These are phyloP conservation scores for Drosophila saltans DNA, from an alignment of 1,140 invertebrate genomes.

Conservation along the genomic window DNA sequence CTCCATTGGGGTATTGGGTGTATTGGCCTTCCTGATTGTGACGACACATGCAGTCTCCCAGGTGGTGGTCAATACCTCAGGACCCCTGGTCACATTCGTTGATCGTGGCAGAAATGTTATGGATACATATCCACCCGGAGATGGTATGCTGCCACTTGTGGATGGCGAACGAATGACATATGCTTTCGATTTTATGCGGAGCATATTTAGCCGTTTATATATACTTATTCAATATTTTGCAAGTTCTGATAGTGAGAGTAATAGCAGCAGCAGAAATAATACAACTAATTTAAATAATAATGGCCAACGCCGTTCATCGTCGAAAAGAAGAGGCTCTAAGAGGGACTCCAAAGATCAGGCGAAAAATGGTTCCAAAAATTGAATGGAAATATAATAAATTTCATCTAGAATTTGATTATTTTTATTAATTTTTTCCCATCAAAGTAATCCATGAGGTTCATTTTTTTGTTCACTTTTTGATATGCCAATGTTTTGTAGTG, in stretches of 20 bases:
- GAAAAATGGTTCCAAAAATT: not conserved
- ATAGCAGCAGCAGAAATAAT: not conserved
- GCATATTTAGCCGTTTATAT: not conserved
- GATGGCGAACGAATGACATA: not conserved
- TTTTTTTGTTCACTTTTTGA: not conserved
- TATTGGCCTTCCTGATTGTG: slow-evolving; percentile 35
- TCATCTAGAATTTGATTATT: not conserved
- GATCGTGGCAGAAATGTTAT: not conserved
- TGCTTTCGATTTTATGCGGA: not conserved
- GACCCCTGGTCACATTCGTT: slow-evolving; percentile 10
- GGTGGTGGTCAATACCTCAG: slow-evolving; percentile 16
- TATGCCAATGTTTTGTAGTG: not conserved
- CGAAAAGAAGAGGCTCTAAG: not conserved
- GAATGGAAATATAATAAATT: not conserved
- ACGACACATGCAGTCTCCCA: slow-evolving; percentile 9
- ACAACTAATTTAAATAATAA: not conserved
- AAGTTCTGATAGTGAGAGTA: slow-evolving; percentile 1
- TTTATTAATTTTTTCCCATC: not conserved
- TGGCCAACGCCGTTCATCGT: not conserved
- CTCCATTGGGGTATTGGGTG: slow-evolving; percentile 33
- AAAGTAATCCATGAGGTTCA: slow-evolving; percentile 22
- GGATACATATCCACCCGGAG: slow-evolving; percentile 16
- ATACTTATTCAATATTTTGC: slow-evolving; percentile 12
- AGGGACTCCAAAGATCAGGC: not conserved
- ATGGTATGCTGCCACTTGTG: slow-evolving; percentile 11